Evolutionary conservation across 1,140 invertebrate species (phyloP).

Genomic region (Drosophila erecta): DNA sequence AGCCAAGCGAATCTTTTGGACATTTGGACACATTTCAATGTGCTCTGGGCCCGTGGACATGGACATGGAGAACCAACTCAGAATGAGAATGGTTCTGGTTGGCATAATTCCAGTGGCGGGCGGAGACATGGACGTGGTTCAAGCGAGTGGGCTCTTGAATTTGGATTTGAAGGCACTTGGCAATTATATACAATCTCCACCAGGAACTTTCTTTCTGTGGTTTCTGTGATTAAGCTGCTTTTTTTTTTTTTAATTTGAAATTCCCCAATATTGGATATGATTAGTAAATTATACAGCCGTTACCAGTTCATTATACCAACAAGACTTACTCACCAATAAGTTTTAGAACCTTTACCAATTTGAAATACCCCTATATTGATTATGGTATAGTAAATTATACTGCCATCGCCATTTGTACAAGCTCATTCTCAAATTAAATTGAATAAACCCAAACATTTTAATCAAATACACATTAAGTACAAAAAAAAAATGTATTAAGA

Average conservation of each 20-base stretch:
- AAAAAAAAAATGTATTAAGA: too few species aligned
- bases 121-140: slow-evolving; percentile 6
- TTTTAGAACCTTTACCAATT: too few species aligned
- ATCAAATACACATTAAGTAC: too few species aligned
- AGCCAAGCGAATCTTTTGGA: slow-evolving; percentile 72
- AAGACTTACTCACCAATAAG: too few species aligned
- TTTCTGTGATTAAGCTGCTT: not conserved
- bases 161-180: slow-evolving; percentile 27
- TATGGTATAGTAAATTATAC: not conserved
- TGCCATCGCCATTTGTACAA: not conserved
- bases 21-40: slow-evolving; percentile 29
- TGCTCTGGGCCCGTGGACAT: slow-evolving; percentile 28
- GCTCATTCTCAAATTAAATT: not conserved
- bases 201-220: not conserved
- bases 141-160: slow-evolving; percentile 1
- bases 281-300: too few species aligned
- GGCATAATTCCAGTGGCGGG: slow-evolving; percentile 28
- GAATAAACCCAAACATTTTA: too few species aligned
- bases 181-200: slow-evolving; percentile 18
- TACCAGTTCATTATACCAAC: too few species aligned
- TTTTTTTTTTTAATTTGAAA: too few species aligned
- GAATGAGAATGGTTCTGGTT: slow-evolving; percentile 67
- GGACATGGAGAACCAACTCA: slow-evolving; percentile 23
- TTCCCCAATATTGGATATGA: too few species aligned
- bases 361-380: too few species aligned